Conservation (phyloP, 2,797 vertebrate genomes). For the Halcyon badia region DNA sequence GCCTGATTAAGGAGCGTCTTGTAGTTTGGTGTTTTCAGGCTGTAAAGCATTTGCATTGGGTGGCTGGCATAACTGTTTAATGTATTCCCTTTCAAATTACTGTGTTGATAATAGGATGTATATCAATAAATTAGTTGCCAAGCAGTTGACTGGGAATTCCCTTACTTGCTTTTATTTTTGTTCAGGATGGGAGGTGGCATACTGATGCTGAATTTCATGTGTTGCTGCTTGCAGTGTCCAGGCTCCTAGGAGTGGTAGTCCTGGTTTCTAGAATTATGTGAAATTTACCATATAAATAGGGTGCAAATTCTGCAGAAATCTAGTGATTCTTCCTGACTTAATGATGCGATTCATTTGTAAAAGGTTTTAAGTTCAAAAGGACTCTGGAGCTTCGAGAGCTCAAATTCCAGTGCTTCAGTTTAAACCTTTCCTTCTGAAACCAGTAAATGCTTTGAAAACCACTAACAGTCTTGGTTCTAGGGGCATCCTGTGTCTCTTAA, state of each 20-base stretch:
- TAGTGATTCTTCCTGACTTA: neutral
- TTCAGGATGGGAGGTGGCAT: neutral
- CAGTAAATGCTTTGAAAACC: neutral
- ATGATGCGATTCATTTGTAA: neutral
- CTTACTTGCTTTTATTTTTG: neutral
- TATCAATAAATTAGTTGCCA: neutral
- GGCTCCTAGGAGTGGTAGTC: fast-evolving
- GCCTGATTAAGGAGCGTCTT: neutral
- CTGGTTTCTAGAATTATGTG: neutral
- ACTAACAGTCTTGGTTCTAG: neutral
- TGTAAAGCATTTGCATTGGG: neutral
- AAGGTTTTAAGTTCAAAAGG: neutral
- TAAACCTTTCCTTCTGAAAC: neutral
- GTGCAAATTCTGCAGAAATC: neutral
- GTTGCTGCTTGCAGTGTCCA: neutral
- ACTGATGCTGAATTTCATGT: neutral
- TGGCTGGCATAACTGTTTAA: neutral
- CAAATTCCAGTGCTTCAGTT: neutral
- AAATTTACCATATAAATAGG: fast-evolving
- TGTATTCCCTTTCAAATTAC: neutral
- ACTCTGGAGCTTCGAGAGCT: neutral
- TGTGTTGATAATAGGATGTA: neutral
- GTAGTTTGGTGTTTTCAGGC: neutral
- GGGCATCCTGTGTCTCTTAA: neutral
- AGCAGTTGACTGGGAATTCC: neutral